phyloP scores from a whole-genome alignment of 1,140 invertebrate species.

The Apolygus lucorum region DNA sequence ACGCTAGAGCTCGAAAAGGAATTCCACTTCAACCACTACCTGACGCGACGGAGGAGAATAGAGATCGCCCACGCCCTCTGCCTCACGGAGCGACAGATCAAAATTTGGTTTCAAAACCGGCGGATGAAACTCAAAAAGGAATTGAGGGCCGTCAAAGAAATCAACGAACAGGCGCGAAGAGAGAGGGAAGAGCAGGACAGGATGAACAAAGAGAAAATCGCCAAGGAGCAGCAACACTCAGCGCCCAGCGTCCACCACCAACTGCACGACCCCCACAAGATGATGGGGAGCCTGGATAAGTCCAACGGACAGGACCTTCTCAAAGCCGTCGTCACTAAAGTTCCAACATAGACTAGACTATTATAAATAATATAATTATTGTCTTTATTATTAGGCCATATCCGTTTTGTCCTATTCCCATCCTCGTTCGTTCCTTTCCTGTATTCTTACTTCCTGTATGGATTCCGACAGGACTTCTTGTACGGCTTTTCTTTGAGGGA shows the following conservation, averaged over 20 bases:
- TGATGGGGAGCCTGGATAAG: conserved; percentile 33
- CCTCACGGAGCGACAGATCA: conserved; percentile 92
- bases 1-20: conserved; percentile 94
- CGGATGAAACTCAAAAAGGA: conserved; percentile 98
- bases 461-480: too few species aligned
- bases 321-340: conserved; percentile 34
- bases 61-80: conserved; percentile 94
- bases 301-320: conserved; percentile 31
- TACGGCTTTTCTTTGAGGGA: too few species aligned
- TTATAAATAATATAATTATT: not conserved
- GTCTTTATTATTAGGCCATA: not conserved
- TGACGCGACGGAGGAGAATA: conserved; percentile 88
- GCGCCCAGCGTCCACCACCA: conserved; percentile 48
- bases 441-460: too few species aligned
- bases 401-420: not conserved
- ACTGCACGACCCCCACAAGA: conserved; percentile 31
- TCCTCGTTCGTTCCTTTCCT: not conserved
- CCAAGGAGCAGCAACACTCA: conserved; percentile 52
- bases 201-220: conserved; percentile 80
- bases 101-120: conserved; percentile 96
- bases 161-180: conserved; percentile 84
- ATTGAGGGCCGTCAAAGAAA: conserved; percentile 83
- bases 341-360: conserved; percentile 31
- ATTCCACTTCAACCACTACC: conserved; percentile 97
- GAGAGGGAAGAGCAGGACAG: conserved; percentile 84